Base-by-base conservation (phyloP, 2,888 invertebrate genomes). In the Erebia ligea region DNA sequence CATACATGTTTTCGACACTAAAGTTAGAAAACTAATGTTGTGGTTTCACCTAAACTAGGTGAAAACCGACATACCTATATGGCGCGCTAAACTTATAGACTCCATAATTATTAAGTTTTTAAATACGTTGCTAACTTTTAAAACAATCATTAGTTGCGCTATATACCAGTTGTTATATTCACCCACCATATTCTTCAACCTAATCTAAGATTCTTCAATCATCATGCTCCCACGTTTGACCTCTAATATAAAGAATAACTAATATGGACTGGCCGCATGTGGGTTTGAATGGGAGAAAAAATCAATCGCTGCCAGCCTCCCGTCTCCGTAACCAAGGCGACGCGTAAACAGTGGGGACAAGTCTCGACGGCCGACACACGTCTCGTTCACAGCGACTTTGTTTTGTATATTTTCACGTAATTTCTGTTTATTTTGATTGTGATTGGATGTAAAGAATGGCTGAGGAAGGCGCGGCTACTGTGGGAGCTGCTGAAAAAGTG, bases 401-500 rank as follows among this genome's bases (percentile, higher is more conserved):
- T 76, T 75, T 74, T 72, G 68, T 64, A 68, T 67, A 58, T 42
- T 42, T 40, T 19, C 13, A 56, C 34, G 17, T 56, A 40, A 54
- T 67, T 72, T 73, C 62, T 66, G 64, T 67, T 45, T 61, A 50
- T 57, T 70, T 68, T 52, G 15, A 40, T 58, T 68, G 69, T 72
- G 68, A 42, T 63, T 77, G 76, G 68, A 69, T 71, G 56, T 72
- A 58, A 69, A 77, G 56, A 56, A 92, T 92, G 92, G 93, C 84
- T 64, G 92, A 92, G 1, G 92, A 92, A 68, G 84, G 75, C 15
- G 81, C 77, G 17, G 82, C 84, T 9, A 85, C 89, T 63, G 90
- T 89, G 59, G 92, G 88, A 11, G 92, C 92, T 54, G 87, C 93
- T 65, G 96, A 96, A 83, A 96, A 96, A 93, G 94, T 96, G 67